Evolutionary conservation across 1,140 invertebrate genomes (phyloP), one percentile per base, ranked within the genome.

Genomic region (Anoplolepis gracilipes): DNA sequence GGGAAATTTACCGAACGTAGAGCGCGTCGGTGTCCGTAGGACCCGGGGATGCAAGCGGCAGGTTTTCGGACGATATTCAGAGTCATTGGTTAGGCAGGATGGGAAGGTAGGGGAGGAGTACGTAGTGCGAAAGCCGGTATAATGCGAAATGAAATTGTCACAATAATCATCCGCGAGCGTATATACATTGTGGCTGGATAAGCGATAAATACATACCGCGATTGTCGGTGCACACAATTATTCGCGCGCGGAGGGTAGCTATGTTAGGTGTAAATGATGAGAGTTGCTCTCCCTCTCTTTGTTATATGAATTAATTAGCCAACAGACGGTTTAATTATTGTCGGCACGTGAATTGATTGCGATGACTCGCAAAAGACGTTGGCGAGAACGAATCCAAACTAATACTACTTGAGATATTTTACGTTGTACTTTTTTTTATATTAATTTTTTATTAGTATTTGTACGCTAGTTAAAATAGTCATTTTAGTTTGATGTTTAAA

Each of bases 121-220:
- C 2, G n/a, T 19, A 49, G 30, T 0, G 33, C 13, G 25, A 39
- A 10, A 49, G 16, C 11, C 42, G 65, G 86, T 79, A 92, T 90
- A 90, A 90, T 90, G 89, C 86, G 85, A 91, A 92, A 91, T 91
- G 89, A 91, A 92, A 92, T 92, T 91, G 91, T 92, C 90, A 90
- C 89, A 88, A 92, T 92, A 92, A 92, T 92, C 92, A 85, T 91
- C 85, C 87, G 75, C 69, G 75, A 81, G 67, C 87, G 73, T 90
- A 91, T 88, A 89, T 84, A 10, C 33, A 39, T 65, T 72, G 84
- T 64, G 85, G 86, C 65, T 49, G 87, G 75, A 91, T 92, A 90
- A 89, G 89, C 53, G 88, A 87, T 85, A 87, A 88, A 76, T 87
- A 91, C 73, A 49, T 16, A 76, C 76, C 30, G 42, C 22, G 76